These are phyloP conservation scores for Vicugna pacos DNA, from an alignment of 2,113 vertebrate genomes.

Conservation along the genomic window DNA sequence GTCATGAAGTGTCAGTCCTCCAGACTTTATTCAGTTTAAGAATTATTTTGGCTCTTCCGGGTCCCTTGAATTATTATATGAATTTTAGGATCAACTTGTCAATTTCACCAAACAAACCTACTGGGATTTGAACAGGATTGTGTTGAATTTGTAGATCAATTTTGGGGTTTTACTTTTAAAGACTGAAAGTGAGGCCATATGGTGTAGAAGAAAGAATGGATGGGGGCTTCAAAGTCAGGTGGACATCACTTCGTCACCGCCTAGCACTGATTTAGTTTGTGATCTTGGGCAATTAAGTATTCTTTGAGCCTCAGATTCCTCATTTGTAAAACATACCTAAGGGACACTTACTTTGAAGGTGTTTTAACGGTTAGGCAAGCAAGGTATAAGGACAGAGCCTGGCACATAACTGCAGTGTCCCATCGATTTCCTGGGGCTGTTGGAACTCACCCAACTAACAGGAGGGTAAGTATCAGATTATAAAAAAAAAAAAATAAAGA, in stretches of 20 bases:
- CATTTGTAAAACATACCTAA: neutral
- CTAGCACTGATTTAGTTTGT: neutral
- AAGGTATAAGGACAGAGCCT: neutral
- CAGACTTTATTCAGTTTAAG: slow-evolving; percentile 15
- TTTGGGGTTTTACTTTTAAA: neutral
- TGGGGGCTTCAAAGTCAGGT: neutral
- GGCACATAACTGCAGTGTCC: neutral
- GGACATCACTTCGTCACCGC: neutral
- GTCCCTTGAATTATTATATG: neutral
- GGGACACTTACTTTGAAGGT: neutral
- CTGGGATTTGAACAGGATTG: neutral
- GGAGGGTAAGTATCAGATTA: neutral
- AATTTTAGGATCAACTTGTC: neutral
- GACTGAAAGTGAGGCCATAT: neutral
- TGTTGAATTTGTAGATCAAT: neutral
- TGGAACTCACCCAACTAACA: neutral
- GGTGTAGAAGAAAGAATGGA: neutral
- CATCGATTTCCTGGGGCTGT: neutral
- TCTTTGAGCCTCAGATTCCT: neutral
- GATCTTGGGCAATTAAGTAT: neutral
- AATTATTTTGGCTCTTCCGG: neutral
- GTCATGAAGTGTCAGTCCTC: neutral
- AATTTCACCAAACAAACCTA: neutral
- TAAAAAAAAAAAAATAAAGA: neutral
- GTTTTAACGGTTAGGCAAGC: neutral